Evolutionary conservation across 2,113 vertebrate genomes (phyloP), one percentile per base, ranked within the genome.

Genomic region (Bos taurus): DNA sequence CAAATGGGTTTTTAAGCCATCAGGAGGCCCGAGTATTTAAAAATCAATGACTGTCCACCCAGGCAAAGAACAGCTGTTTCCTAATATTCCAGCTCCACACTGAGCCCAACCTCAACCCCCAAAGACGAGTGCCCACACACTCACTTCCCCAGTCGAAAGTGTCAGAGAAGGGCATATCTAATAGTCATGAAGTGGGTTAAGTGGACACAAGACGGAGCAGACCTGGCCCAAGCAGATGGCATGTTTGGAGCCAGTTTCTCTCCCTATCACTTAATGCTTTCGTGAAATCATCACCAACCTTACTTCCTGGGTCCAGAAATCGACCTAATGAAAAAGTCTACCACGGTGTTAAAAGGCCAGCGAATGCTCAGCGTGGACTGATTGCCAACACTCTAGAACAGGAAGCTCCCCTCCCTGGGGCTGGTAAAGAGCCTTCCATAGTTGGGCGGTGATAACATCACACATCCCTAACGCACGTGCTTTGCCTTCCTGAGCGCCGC

Each of bases 41-140:
- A 99, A 99, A 98, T 97, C 98, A 98, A 98, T 98, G 98, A 97
- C 95, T 98, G 98, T 98, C 97, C 96, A 98, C 96, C 98, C 98
- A 99, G 98, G 98, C 92, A 96, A 98, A 98, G 95, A 99, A 98
- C 98, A 99, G 97, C 98, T 99, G 98, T 98, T 99, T 97, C 95
- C 95, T 98, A 98, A 97, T 95, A 98, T 97, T 91, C 56, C 97
- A 96, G 94, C 93, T 96, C 92, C 90, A 98, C 89, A 82, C 46
- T 93, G 95, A 93, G 95, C 82, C 94, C 93, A 13, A 59, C 48
- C 67, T 97, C 74, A 57, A 88, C 56, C 57, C 71, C 57, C 81
- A 81, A 92, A 86, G 90, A 88, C 46, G 19, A 80, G 84, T 95
- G 97, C 54, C n/a, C 92, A 82, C 62, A 48, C 36, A 85, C 88